Evolutionary conservation across 1,140 invertebrate species (phyloP), one percentile per base, ranked within the genome.

Genomic region (Conus ventricosus): DNA sequence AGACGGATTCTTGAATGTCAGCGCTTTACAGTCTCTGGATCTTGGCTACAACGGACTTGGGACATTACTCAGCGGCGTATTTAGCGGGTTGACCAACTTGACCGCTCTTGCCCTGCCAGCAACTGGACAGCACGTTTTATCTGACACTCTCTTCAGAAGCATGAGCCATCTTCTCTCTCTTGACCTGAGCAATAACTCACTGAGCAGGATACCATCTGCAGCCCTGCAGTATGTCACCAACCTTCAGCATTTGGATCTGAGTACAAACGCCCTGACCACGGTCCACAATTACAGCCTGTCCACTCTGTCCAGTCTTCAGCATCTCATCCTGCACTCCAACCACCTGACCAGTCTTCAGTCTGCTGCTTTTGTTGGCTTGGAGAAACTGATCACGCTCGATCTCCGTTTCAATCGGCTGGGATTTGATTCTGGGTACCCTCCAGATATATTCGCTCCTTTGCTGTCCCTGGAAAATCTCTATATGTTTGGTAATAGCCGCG

Each of bases 221-320:
- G 78, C 78, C 51, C 51, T 80, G 51, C 78, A 20, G 27, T 20
- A 80, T 53, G 25, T 51, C 8, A 80, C 25, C 27, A 39, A n/a
- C 23, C 51, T 80, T 51, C 27, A 39, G 27, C 51, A 11, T 80
- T 20, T 80, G 78, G 78, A 80, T n/a, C n/a, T 80, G 27, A 20
- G 27, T 11, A 6, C 8, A 8, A 80, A 80, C 78, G 8, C 7
- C 5, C 78, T 80, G 78, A 53, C 51, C n/a, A 39, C 78, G 7
- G 39, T 80, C 27, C 27, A 39, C 78, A 80, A 80, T 39, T 25
- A 80, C 78, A 80, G 78, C 78, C 78, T 80, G 78, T 10, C 51
- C 51, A 53, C 10, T 39, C 78, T 80, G 78, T 51, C 27, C 51
- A 39, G 51, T 39, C 51, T 80, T 13, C 78, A 53, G 13, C 11